Base-by-base conservation (phyloP, 2,888 invertebrate species). In the Patella depressa region DNA sequence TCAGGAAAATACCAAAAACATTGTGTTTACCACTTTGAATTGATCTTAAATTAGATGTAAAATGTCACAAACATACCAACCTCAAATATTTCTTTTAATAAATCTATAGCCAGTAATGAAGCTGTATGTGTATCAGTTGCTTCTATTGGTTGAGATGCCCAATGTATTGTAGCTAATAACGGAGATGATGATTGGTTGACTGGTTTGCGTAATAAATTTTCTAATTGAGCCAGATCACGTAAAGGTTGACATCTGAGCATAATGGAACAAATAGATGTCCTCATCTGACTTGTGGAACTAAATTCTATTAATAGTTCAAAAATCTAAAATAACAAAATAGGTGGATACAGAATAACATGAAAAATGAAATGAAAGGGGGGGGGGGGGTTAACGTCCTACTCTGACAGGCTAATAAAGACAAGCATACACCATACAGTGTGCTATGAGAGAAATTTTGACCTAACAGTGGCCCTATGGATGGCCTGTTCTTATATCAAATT, bases 91-190 rank as follows among this genome's bases (percentile, higher is more conserved):
- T 86, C 84, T 69, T 74, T 79, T 19, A 89, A 81, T 17, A 90
- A 85, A 19, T 89, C 87, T 53, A 89, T 82, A 19, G 90, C 89
- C 17, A 81, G 80, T 34, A 88, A 80, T 11, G 88, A 84, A 24
- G 87, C 83, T 57, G 79, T 82, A 69, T 65, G 65, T 3, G 19
- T 65, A 65, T 84, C 81, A 71, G 85, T 83, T n/a, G 83, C 78
- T 54, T 90, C 89, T 1, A 87, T 79, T 2, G 86, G 79, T 78
- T 90, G 86, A 3, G 83, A 78, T 0, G 91, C 91, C 80, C 90
- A 89, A 81, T 88, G 86, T 7, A 88, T 79, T 4, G 88, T 83
- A 29, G 88, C 86, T 53, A 88, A 81, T 53, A 90, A 80, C 3
- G 91, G 90, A 53, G 88, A 87, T 7, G 83, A 84, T 73, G 87